These are phyloP conservation scores for Aramus guarauna DNA, from an alignment of 2,113 vertebrate genomes.

Conservation along the genomic window DNA sequence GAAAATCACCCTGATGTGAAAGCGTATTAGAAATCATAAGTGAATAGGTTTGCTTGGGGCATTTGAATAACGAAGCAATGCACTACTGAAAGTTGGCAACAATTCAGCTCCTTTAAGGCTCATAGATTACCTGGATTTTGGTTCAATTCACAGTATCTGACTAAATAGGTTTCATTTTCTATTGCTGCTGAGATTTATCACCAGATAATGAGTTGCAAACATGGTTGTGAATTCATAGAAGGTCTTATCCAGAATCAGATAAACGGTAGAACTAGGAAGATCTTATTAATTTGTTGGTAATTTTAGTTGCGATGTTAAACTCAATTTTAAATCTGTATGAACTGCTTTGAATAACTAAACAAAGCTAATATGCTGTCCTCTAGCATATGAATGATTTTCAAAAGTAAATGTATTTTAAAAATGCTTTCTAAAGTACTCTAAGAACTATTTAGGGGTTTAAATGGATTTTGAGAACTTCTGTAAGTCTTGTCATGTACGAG, in stretches of 20 bases:
- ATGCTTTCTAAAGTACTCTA: not conserved
- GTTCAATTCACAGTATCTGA: not conserved
- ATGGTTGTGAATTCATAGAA: not conserved
- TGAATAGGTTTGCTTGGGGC: not conserved
- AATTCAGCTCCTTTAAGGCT: constrained; percentile 1
- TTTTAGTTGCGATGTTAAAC: not conserved
- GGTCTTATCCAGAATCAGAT: not conserved
- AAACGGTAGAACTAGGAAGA: not conserved
- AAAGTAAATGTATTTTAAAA: not conserved
- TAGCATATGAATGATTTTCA: not conserved
- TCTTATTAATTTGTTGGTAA: not conserved
- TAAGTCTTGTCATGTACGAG: not conserved
- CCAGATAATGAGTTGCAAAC: not conserved
- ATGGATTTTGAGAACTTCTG: not conserved
- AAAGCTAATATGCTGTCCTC: not conserved
- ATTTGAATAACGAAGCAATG: constrained; percentile 16
- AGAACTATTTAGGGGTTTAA: not conserved
- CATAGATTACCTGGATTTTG: not conserved
- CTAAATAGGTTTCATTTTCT: not conserved
- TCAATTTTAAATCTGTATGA: not conserved
- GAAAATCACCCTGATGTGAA: constrained; percentile 58
- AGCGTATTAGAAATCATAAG: constrained; percentile 37
- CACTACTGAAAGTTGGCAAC: not conserved
- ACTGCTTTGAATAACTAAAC: not conserved
- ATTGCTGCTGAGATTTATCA: not conserved